phyloP scores from a whole-genome alignment of 92 coral and sea anemone species.

The Virgularia gustaviana region DNA sequence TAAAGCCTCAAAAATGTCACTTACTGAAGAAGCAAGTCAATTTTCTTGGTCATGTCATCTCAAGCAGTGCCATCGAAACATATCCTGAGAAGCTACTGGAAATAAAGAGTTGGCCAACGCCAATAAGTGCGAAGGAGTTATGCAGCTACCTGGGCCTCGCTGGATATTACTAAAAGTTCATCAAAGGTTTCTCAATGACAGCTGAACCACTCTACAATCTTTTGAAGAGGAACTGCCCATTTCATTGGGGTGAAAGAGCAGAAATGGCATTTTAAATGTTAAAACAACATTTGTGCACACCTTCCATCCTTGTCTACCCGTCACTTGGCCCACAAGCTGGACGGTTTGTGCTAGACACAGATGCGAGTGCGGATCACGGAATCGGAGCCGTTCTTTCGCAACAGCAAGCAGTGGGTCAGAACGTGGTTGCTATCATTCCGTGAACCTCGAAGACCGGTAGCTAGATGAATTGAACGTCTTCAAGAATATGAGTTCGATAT shows the following conservation, averaged over 20 bases:
- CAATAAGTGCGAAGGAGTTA: slow-evolving; percentile 14
- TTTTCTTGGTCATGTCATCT: slow-evolving; percentile 51
- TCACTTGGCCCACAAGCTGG: slow-evolving; percentile 21
- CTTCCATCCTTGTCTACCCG: slow-evolving; percentile 39
- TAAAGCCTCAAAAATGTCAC: slow-evolving; percentile 46
- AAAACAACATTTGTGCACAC: slow-evolving; percentile 15
- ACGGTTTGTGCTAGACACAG: slow-evolving; percentile 45
- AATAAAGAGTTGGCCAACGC: slow-evolving; percentile 41
- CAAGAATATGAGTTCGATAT: slow-evolving; percentile 45
- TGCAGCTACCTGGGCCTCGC: slow-evolving; percentile 42
- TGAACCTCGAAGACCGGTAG: slow-evolving; percentile 44
- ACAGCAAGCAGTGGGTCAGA: slow-evolving; percentile 15
- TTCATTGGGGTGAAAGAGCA: slow-evolving; percentile 45
- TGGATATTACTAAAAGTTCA: slow-evolving; percentile 40
- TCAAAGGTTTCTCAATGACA: slow-evolving; percentile 22
- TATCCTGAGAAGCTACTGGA: slow-evolving; percentile 47
- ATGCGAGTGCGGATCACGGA: slow-evolving; percentile 38
- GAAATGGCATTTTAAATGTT: slow-evolving; percentile 36
- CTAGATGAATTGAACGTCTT: slow-evolving; percentile 42
- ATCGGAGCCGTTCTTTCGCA: slow-evolving; percentile 33
- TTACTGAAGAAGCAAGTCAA: slow-evolving; percentile 41
- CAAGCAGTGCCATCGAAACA: slow-evolving; percentile 32
- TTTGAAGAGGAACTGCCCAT: slow-evolving; percentile 18
- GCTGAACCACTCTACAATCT: slow-evolving; percentile 45
- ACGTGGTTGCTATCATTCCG: slow-evolving; percentile 34